Evolutionary conservation across 2,797 vertebrate genomes (phyloP).

Genomic region (Threskiornis aethiopicus): DNA sequence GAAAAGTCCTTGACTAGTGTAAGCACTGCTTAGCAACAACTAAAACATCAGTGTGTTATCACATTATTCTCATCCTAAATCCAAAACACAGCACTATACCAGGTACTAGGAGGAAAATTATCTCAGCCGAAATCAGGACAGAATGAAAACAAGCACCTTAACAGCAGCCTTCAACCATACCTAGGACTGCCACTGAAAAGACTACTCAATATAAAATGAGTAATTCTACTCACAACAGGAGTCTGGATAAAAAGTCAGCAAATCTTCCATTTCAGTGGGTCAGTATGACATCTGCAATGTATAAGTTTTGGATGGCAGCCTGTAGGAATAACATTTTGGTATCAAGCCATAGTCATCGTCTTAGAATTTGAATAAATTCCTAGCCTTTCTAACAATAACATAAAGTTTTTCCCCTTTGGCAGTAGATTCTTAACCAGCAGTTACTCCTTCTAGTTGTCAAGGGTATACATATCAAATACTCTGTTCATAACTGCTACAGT

Average conservation of each 20-base stretch:
- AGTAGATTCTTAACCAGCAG: background rate
- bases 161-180: background rate
- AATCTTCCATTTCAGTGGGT: constrained; percentile 79
- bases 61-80: background rate
- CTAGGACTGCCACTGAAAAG: constrained; percentile 30
- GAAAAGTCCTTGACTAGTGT: background rate
- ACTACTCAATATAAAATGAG: constrained; percentile 71
- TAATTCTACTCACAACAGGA: constrained; percentile 57
- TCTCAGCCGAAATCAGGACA: background rate
- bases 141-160: background rate
- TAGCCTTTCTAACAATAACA: constrained; percentile 66
- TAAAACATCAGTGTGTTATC: background rate
- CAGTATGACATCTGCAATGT: constrained; percentile 83
- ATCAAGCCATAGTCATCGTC: constrained; percentile 69
- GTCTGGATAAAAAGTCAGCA: constrained; percentile 81
- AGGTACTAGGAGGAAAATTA: background rate
- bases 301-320: constrained; percentile 79
- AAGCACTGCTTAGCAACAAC: background rate
- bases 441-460: background rate
- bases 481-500: background rate
- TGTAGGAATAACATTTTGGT: constrained; percentile 77
- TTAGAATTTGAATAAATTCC: constrained; percentile 70
- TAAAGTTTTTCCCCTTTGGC: constrained; percentile 58
- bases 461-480: background rate
- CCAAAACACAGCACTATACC: background rate